Conservation (phyloP, 2,113 vertebrate genomes). For the Camelus bactrianus region DNA sequence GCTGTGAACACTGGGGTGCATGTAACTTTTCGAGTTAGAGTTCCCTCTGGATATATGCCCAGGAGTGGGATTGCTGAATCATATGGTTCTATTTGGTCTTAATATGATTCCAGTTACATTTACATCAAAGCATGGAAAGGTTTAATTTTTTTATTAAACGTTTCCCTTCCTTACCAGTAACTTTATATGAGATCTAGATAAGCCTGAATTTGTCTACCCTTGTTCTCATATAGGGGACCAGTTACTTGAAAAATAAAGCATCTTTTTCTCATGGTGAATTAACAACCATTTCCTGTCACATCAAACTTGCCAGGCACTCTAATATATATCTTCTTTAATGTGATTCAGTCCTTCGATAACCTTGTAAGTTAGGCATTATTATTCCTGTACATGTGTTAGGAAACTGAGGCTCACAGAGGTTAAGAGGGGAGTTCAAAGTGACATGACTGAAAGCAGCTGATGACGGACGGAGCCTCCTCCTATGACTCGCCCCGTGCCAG, state of each 20-base stretch:
- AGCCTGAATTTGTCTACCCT: neutral
- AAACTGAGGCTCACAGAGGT: neutral
- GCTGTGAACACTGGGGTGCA: too few relatives aligned
- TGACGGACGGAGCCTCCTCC: neutral
- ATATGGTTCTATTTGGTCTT: neutral
- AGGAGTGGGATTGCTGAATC: too few relatives aligned
- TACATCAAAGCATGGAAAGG: neutral
- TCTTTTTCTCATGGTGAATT: neutral
- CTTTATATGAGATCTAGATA: neutral
- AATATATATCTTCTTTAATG: neutral
- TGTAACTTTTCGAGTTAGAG: too few relatives aligned
- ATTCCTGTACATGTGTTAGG: constrained; percentile 14
- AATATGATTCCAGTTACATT: neutral
- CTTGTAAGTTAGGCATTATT: neutral
- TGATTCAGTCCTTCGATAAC: neutral
- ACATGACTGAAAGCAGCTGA: neutral
- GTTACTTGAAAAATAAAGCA: constrained; percentile 10
- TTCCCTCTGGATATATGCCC: too few relatives aligned
- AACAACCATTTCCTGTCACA: neutral
- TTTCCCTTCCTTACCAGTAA: neutral
- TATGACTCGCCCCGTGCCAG: neutral
- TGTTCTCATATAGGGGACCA: neutral
- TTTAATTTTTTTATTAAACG: neutral
- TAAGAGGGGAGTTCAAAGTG: neutral
- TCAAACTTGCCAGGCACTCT: neutral